phyloP scores from a whole-genome alignment of 2,113 vertebrate genomes.

The Labeo rohita region DNA sequence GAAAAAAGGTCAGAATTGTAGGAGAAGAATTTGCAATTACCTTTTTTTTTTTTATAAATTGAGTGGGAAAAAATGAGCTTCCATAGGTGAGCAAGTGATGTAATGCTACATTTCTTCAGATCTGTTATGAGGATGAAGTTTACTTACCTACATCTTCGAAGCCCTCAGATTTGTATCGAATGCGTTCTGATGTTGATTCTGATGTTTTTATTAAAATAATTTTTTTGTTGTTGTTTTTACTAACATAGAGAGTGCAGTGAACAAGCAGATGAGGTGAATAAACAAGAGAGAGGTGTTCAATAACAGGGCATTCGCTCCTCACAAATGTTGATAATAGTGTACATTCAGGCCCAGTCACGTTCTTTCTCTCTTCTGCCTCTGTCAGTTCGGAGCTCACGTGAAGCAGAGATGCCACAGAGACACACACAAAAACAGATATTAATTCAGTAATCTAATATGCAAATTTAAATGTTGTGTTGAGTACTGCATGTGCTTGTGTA shows the following conservation, averaged over 20 bases:
- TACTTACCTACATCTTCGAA: too few relatives aligned
- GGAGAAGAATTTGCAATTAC: too few relatives aligned
- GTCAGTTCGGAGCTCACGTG: neutral
- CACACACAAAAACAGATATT: neutral
- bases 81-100: too few relatives aligned
- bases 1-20: too few relatives aligned
- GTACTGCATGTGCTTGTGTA: neutral
- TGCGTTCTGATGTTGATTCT: neutral
- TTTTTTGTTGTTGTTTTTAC: neutral
- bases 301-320: neutral
- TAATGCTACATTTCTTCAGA: too few relatives aligned
- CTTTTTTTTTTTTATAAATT: too few relatives aligned
- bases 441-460: neutral
- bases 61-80: too few relatives aligned
- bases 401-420: neutral
- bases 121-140: too few relatives aligned
- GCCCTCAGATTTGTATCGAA: neutral
- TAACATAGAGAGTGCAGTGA: neutral
- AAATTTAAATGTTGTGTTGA: neutral
- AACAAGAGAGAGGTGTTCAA: neutral
- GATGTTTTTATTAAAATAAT: too few relatives aligned
- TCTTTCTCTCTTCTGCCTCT: neutral
- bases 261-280: neutral
- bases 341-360: neutral
- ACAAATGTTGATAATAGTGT: neutral